A percentile compares a stretch with the other conserved stretches of the same genome.
These are phyloP conservation scores for Trinorchestia longiramus DNA, from an alignment of 1,140 invertebrate genomes.

Conservation along the genomic window DNA sequence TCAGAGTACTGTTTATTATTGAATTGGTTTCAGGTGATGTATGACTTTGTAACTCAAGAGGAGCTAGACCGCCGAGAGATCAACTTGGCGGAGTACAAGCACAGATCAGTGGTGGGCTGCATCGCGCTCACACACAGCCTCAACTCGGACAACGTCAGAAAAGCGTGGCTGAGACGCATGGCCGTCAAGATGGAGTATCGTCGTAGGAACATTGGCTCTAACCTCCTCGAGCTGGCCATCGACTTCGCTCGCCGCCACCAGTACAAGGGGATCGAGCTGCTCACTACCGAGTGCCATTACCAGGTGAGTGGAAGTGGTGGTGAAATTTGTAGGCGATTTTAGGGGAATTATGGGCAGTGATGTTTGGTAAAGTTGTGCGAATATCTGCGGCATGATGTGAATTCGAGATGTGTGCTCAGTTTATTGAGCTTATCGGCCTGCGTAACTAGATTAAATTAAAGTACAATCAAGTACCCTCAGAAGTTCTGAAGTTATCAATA, in stretches of 20 bases:
- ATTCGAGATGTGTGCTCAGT: no score
- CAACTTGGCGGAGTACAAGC: constrained; percentile 53
- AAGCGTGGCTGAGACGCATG: constrained; percentile 73
- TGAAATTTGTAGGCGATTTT: no score
- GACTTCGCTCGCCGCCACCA: constrained; percentile 72
- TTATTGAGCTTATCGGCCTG: no score
- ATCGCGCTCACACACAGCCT: constrained; percentile 57
- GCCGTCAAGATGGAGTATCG: constrained; percentile 72
- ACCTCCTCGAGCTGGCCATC: constrained; percentile 71
- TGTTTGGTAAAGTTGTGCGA: no score
- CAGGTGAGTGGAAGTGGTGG: constrained; percentile 59
- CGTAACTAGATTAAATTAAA: no score
- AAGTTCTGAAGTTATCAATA: no score
- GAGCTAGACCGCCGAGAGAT: constrained; percentile 50
- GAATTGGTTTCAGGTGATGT: constrained; percentile 57
- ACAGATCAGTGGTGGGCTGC: constrained; percentile 56
- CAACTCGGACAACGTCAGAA: constrained; percentile 56
- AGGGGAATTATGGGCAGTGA: no score
- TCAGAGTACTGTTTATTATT: not conserved
- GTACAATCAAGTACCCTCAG: no score
- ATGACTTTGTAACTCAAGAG: constrained; percentile 58
- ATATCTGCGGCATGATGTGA: no score
- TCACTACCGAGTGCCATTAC: constrained; percentile 74
- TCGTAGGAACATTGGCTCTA: constrained; percentile 71
- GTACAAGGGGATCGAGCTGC: constrained; percentile 72